Percentiles rank a stretch among this genome's conserved stretches.
Evolutionary conservation across 2,113 vertebrate genomes (phyloP).

Genomic region (Silurus meridionalis): DNA sequence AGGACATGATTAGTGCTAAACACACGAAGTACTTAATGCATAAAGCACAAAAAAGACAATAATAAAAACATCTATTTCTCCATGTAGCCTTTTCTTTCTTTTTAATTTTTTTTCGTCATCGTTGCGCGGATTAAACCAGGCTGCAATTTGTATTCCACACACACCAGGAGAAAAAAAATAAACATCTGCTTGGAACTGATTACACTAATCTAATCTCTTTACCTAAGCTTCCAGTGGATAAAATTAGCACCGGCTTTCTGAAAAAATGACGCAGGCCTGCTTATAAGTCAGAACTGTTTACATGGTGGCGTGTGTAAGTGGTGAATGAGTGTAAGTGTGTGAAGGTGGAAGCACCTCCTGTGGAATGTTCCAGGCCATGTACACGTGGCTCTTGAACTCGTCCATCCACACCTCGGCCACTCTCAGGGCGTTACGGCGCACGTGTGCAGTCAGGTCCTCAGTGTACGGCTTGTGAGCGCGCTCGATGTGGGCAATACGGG

Average conservation of each 20-base stretch:
- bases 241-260: neutral
- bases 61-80: conserved; percentile 13
- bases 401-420: conserved; percentile 99
- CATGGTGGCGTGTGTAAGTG: neutral
- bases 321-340: neutral
- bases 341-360: conserved; percentile 79
- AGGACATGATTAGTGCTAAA: conserved; percentile 1
- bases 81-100: conserved; percentile 22
- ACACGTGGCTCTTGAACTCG: conserved; percentile 96
- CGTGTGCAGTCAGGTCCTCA: conserved; percentile 87
- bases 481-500: conserved; percentile 93
- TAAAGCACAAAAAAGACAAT: conserved; percentile 24
- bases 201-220: conserved; percentile 20
- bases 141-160: neutral
- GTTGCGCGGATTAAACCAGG: neutral
- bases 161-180: neutral
- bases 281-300: neutral
- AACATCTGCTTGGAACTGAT: conserved; percentile 22
- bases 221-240: neutral
- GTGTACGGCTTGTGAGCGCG: conserved; percentile 96
- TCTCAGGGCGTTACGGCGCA: conserved; percentile 90
- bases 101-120: neutral
- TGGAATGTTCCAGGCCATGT: conserved; percentile 98
- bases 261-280: neutral
- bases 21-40: conserved; percentile 25